These are phyloP conservation scores for Motacilla tschutschensis DNA, from an alignment of 2,113 vertebrate species.

Conservation along the genomic window DNA sequence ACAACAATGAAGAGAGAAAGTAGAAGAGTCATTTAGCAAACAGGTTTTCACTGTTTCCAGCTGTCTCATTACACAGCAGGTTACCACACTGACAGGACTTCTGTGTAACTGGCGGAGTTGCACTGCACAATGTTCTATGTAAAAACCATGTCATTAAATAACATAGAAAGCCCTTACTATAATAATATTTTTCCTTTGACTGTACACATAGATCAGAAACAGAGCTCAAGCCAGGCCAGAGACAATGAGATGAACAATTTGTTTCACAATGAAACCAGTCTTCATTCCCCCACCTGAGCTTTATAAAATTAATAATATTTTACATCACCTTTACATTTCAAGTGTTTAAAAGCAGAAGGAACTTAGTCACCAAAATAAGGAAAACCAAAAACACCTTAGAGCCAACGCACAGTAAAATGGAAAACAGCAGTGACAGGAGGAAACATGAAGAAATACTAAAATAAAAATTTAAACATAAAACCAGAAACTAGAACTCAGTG, in stretches of 20 bases:
- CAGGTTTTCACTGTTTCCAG: background rate
- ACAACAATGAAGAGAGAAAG: background rate
- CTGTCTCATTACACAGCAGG: background rate
- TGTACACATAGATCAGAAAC: background rate
- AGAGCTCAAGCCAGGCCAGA: background rate
- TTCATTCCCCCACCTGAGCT: accelerated
- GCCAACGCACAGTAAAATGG: background rate
- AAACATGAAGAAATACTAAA: background rate
- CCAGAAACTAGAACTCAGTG: background rate
- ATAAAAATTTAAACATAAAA: background rate
- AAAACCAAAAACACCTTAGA: background rate
- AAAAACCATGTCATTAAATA: background rate
- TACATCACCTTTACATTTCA: background rate
- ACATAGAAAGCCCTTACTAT: background rate
- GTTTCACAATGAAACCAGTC: background rate
- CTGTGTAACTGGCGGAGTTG: background rate
- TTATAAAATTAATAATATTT: background rate
- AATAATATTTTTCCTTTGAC: background rate
- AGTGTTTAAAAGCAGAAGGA: background rate
- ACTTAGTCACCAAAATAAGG: background rate
- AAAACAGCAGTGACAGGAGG: background rate
- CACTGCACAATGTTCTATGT: background rate
- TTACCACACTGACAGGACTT: background rate
- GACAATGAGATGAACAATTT: background rate
- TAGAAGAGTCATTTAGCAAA: background rate